Base-by-base conservation (phyloP, 2,113 vertebrate genomes). In the Nyctibius bracteatus region DNA sequence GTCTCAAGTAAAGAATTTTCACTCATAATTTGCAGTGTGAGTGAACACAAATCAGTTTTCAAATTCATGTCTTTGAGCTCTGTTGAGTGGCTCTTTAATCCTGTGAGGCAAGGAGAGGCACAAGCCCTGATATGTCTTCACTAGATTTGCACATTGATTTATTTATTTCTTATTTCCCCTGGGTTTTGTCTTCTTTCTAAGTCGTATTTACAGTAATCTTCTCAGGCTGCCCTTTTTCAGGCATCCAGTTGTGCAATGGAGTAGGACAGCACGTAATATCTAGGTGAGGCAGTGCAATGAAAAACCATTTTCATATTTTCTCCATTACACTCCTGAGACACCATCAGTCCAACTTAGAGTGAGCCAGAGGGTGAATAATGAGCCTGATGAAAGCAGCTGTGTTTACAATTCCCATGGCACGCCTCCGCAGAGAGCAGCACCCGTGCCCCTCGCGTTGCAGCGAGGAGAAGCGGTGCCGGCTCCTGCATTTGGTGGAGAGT, bases 391-490 rank as follows among this genome's bases (percentile, higher is more conserved):
- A 70, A 92, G 67, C 92, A 71, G 91, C 86, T 92, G 92, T 84
- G 86, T 91, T 94, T 91, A 37, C 14, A 23, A 58, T 83, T 91
- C 91, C 92, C 86, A 58, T 62, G 71, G 83, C 91, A 78, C 2
- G 1, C n/a, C 86, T 73, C 91, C 0, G 0, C 91, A 54, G 65
- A 75, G 67, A 51, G 58, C 79, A 52, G 75, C 41, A 11, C 39
- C 30, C 5, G 3, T 88, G 63, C 88, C 79, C 79, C 78, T 47
- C 0, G 30, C 33, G 37, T 62, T 11, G 0, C 62, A 30, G 58
- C 0, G 4, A 82, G 13, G 35, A 30, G 65, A 41, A 81, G 80
- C 0, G 0, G 27, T 20, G 35, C 37, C 0, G 0, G 39, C 39
- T 79, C 46, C 55, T 31, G 0, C 1, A 0, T 21, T 27, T 44